Evolutionary conservation across 1,140 invertebrate genomes (phyloP).

Genomic region (Drosophila yakuba): DNA sequence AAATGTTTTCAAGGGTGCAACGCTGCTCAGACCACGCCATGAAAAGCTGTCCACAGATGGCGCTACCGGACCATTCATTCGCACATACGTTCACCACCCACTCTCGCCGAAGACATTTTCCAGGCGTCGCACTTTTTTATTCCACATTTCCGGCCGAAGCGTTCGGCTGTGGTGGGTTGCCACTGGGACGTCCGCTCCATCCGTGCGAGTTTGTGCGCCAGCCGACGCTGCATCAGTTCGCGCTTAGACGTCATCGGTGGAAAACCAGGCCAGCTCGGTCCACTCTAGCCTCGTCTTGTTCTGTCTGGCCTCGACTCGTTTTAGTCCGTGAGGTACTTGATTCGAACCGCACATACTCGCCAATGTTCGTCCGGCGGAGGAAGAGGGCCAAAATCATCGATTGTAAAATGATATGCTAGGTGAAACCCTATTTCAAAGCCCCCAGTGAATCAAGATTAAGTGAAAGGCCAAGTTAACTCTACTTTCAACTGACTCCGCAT

Average conservation of each 20-base stretch:
- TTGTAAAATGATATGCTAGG: constrained; percentile 26
- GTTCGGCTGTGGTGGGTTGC: constrained; percentile 69
- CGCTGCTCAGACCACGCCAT: no score
- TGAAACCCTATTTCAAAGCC: not conserved
- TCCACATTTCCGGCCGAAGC: constrained; percentile 54
- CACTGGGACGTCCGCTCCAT: constrained; percentile 2
- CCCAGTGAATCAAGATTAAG: constrained; percentile 17
- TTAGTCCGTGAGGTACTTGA: constrained; percentile 42
- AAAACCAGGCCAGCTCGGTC: constrained; percentile 41
- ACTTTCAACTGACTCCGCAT: constrained; percentile 43
- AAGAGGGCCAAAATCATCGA: constrained; percentile 14
- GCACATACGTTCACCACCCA: not conserved
- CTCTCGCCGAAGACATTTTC: constrained; percentile 30
- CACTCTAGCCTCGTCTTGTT: not conserved
- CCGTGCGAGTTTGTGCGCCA: constrained; percentile 40
- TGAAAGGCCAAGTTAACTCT: constrained; percentile 29
- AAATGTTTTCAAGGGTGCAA: no score
- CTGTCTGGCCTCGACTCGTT: constrained; percentile 26
- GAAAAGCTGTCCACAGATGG: constrained; percentile 61
- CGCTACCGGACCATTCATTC: constrained; percentile 11
- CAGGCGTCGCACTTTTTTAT: constrained; percentile 44
- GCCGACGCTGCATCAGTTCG: constrained; percentile 67
- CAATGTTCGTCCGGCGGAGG: constrained; percentile 25
- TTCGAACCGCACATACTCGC: constrained; percentile 41
- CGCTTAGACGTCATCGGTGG: constrained; percentile 61